A percentile compares a stretch with the other conserved stretches of the same genome.
These are phyloP conservation scores for Acleris laterana DNA, from an alignment of 2,888 invertebrate species.

Conservation along the genomic window DNA sequence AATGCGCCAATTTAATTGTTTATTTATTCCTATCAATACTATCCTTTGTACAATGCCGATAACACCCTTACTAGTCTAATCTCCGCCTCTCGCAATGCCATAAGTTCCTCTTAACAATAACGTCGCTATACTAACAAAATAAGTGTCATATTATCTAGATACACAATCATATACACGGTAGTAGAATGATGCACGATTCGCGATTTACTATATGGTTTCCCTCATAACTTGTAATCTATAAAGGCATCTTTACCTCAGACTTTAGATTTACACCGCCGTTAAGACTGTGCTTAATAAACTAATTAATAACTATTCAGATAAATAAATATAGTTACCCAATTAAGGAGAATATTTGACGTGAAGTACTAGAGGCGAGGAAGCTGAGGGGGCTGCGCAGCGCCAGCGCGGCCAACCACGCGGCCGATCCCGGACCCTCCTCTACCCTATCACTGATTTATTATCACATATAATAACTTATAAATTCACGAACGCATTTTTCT, in stretches of 20 bases:
- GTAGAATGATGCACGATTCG: conserved; percentile 78
- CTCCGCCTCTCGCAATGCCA: conserved; percentile 76
- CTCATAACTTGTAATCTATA: conserved; percentile 79
- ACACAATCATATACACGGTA: conserved; percentile 72
- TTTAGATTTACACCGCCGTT: conserved; percentile 82
- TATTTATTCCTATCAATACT: conserved; percentile 79
- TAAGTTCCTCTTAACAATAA: conserved; percentile 74
- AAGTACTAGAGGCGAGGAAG: conserved; percentile 43
- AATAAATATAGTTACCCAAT: conserved; percentile 79
- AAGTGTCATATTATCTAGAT: conserved; percentile 81
- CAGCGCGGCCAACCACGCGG: conserved; percentile 42
- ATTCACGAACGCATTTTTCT: conserved; percentile 71
- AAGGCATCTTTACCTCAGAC: conserved; percentile 85
- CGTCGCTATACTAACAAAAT: conserved; percentile 79
- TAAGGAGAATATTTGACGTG: conserved; percentile 57
- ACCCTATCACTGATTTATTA: conserved; percentile 74
- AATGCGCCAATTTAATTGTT: conserved; percentile 82
- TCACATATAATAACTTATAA: conserved; percentile 81
- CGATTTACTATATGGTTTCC: conserved; percentile 72
- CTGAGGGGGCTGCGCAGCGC: conserved; percentile 20
- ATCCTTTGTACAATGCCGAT: conserved; percentile 83
- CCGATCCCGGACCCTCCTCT: conserved; percentile 42
- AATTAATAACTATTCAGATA: conserved; percentile 78
- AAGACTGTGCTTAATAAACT: conserved; percentile 77
- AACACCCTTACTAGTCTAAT: conserved; percentile 76